These are phyloP conservation scores for Tipula confusa DNA, from an alignment of 2,888 invertebrate genomes.

Conservation along the genomic window DNA sequence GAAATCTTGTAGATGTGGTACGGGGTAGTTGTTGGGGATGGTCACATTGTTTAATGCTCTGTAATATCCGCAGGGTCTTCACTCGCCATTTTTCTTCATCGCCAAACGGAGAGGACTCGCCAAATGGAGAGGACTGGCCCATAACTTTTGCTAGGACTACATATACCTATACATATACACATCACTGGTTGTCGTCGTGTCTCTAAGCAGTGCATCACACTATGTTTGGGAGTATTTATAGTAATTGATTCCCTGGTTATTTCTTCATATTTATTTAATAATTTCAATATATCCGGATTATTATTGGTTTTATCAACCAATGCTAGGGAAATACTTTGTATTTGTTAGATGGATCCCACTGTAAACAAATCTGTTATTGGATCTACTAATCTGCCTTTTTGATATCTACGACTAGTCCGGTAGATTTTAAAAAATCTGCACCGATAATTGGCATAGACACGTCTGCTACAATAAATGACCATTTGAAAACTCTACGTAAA, in stretches of 20 bases:
- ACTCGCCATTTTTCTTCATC: too few relatives aligned
- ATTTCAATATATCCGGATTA: not conserved
- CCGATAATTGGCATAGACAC: too few relatives aligned
- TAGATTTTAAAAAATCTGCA: too few relatives aligned
- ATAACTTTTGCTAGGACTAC: too few relatives aligned
- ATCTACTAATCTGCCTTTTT: not conserved
- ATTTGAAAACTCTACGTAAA: too few relatives aligned
- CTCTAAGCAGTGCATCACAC: not conserved
- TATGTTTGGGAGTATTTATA: not conserved
- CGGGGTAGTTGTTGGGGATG: not conserved
- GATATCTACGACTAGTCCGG: not conserved
- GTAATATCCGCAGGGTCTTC: not conserved
- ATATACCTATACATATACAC: not conserved
- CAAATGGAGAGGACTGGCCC: too few relatives aligned
- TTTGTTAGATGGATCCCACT: not conserved
- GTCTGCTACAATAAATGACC: too few relatives aligned
- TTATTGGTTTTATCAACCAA: not conserved
- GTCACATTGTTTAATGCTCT: not conserved
- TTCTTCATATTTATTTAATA: too few relatives aligned
- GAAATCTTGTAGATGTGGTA: not conserved
- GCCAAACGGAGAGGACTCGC: too few relatives aligned
- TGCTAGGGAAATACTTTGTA: not conserved
- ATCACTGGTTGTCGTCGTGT: not conserved
- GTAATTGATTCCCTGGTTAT: too few relatives aligned
- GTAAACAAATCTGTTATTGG: not conserved